phyloP scores from a whole-genome alignment of 2,113 vertebrate genomes.

The Mixornis gularis region DNA sequence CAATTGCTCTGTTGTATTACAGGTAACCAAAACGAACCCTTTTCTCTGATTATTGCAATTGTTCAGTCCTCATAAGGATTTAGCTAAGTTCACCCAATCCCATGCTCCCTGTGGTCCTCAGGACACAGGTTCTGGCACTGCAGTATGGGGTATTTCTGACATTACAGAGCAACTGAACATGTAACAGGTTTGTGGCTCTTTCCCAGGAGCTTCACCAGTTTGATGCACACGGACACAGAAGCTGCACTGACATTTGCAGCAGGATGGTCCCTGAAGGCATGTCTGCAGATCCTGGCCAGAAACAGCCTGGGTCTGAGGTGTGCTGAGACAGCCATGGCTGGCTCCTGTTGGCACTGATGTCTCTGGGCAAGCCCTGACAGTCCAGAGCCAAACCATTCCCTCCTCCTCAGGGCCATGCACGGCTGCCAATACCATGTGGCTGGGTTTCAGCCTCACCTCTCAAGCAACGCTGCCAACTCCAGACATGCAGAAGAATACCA shows the following conservation, averaged over 20 bases:
- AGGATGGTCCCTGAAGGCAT: rapidly evolving
- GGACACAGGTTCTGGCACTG: neutral
- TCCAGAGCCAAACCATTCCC: neutral
- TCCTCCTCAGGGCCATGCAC: neutral
- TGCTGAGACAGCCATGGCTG: neutral
- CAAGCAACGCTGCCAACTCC: neutral
- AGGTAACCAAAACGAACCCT: neutral
- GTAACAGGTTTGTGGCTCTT: neutral
- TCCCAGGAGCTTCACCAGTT: neutral
- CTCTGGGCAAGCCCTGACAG: neutral
- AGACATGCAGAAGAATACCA: neutral
- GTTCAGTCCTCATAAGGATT: neutral
- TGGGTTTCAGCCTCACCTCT: neutral
- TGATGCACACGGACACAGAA: neutral
- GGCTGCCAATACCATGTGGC: rapidly evolving
- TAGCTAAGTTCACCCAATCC: neutral
- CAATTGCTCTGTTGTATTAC: neutral
- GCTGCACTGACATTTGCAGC: neutral
- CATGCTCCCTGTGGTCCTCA: neutral
- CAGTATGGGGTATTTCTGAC: neutral
- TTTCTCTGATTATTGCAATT: neutral
- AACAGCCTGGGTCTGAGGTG: rapidly evolving
- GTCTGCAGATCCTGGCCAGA: neutral
- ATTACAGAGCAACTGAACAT: neutral
- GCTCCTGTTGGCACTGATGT: neutral